phyloP scores from a whole-genome alignment of 2,113 vertebrate species.

The Pelecanus crispus region DNA sequence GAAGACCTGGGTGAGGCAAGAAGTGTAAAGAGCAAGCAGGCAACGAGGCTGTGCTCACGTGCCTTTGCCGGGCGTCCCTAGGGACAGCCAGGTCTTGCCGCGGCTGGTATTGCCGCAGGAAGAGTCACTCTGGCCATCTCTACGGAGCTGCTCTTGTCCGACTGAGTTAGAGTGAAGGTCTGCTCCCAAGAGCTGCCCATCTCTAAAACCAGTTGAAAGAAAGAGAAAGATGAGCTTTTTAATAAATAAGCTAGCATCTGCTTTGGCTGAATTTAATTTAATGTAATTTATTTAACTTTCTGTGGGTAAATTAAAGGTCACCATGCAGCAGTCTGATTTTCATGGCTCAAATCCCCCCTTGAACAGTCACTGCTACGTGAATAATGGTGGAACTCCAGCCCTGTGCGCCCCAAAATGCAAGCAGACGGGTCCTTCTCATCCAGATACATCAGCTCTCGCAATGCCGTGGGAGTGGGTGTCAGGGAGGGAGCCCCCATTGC shows the following conservation, averaged over 20 bases:
- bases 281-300: constrained; percentile 43
- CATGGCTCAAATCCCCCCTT: neutral
- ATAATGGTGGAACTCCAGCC: neutral
- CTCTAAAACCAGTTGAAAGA: neutral
- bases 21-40: neutral
- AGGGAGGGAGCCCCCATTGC: neutral
- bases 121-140: neutral
- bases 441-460: neutral
- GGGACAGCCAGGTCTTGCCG: neutral
- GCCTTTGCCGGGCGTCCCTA: neutral
- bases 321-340: neutral
- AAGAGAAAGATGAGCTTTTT: constrained; percentile 37
- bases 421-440: neutral
- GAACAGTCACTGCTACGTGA: neutral
- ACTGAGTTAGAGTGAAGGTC: neutral
- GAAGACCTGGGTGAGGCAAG: neutral
- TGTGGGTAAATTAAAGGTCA: constrained; percentile 41
- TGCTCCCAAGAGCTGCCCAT: neutral
- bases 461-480: neutral
- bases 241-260: constrained; percentile 47
- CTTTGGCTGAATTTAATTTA: constrained; percentile 50
- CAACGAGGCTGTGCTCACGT: neutral
- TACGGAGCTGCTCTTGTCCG: neutral
- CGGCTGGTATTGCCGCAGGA: neutral
- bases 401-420: neutral